Base-by-base conservation (phyloP, 2,888 invertebrate species). In the Drosophila falleni region DNA sequence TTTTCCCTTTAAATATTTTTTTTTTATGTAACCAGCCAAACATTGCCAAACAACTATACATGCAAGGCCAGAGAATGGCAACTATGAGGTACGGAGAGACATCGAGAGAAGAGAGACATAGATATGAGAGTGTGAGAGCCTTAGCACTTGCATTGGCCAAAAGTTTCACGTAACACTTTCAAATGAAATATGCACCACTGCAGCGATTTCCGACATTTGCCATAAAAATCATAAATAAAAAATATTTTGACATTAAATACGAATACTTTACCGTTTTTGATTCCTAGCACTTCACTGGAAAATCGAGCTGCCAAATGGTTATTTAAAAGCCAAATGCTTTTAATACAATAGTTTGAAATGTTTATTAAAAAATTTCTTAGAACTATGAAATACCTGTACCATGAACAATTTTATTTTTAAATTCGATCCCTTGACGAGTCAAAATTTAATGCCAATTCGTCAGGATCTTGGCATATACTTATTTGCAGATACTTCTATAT, bases 121-220 rank as follows among this genome's bases (percentile, higher is more conserved):
- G 39, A 23, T 5, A 5, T 31, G 11, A 15, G 39, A 4, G 46
- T 8, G 29, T 10, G 29, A 42, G 61, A 13, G 19, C 16, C 41
- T 31, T 5, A 42, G 44, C 9, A 44, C 54, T 46, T 39, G 46
- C 51, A 47, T 59, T 59, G 71, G 83, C 80, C 71, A 80, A 87
- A 87, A 87, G 70, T 66, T 83, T 51, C 65, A 54, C 67, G 74
- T 78, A 75, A 78, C 74, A 67, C 66, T 82, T 82, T 74, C 46
- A 68, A 74, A 80, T 86, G 87, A 82, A 75, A 83, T 82, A 83
- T 82, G 80, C 75, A 68, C 68, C 55, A 83, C 87, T 86, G 82
- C 82, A 86, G 78, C 78, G 67, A 80, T 80, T 82, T 78, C 53
- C 67, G 78, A 71, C 78, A 73, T 60, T 75, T 44, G 26, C 71